These are phyloP conservation scores for Tenodera sinensis DNA, from an alignment of 2,888 invertebrate species.

Conservation along the genomic window DNA sequence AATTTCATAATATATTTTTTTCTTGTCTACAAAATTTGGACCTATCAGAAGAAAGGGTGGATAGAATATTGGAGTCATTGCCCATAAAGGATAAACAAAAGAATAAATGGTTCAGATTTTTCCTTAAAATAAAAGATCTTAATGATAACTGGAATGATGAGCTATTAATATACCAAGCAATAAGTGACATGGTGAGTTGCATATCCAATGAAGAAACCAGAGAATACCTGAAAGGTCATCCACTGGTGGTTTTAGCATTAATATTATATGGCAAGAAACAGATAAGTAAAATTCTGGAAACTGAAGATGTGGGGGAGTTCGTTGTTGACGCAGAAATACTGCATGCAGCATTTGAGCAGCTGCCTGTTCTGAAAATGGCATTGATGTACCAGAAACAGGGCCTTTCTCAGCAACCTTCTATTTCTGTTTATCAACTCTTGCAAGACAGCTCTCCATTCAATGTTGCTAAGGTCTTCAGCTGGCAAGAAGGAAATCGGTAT, in stretches of 20 bases:
- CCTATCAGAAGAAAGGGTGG: constrained; percentile 1
- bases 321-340: background rate
- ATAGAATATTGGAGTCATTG: background rate
- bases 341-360: constrained; percentile 11
- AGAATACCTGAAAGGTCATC: constrained; percentile 55
- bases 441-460: constrained; percentile 22
- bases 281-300: constrained; percentile 10
- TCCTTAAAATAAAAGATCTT: constrained; percentile 54
- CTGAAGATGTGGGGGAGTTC: background rate
- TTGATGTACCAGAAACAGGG: background rate
- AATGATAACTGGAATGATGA: constrained; percentile 42
- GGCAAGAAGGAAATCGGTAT: constrained; percentile 18
- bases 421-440: constrained; percentile 24
- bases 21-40: constrained; percentile 20
- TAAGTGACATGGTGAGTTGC: constrained; percentile 55
- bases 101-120: constrained; percentile 48
- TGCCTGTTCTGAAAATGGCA: constrained; percentile 34
- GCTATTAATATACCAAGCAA: constrained; percentile 47
- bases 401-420: constrained; percentile 3
- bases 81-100: background rate
- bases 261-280: constrained; percentile 53
- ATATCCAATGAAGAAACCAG: constrained; percentile 50
- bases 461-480: constrained; percentile 19
- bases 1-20: constrained; percentile 15
- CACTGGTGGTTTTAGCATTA: constrained; percentile 56